Conservation (phyloP, 1,140 invertebrate genomes). For the Formica selysi region DNA sequence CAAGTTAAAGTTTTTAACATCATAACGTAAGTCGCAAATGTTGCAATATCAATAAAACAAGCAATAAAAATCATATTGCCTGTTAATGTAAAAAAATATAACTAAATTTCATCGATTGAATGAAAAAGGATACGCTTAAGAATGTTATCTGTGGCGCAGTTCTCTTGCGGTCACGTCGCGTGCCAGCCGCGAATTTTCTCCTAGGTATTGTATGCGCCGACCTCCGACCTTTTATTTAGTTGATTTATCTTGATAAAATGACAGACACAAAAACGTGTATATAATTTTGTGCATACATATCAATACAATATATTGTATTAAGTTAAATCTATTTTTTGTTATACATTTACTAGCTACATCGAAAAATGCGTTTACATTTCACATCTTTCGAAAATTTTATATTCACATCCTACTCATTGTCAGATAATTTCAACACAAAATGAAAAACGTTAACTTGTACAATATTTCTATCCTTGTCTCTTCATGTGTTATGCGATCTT, state of each 20-base stretch:
- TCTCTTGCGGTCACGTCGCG: slow-evolving; percentile 65
- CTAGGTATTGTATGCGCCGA: slow-evolving; percentile 55
- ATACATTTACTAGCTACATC: slow-evolving; percentile 17
- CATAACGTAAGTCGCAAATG: slow-evolving; percentile 5
- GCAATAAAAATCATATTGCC: slow-evolving; percentile 40
- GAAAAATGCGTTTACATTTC: not conserved
- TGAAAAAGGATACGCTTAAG: slow-evolving; percentile 44
- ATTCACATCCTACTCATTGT: not conserved
- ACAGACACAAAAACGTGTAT: slow-evolving; percentile 26
- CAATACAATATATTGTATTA: not conserved
- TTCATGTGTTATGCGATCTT: slow-evolving; percentile 71
- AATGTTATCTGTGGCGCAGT: slow-evolving; percentile 33
- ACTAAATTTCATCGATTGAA: slow-evolving; percentile 53
- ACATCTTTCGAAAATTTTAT: not conserved
- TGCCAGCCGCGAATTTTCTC: slow-evolving; percentile 69
- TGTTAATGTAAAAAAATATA: slow-evolving; percentile 39
- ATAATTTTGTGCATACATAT: not conserved
- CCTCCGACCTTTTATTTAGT: slow-evolving; percentile 62
- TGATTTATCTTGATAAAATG: slow-evolving; percentile 62
- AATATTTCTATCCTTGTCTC: not conserved
- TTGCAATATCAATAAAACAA: not conserved
- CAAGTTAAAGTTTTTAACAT: not conserved
- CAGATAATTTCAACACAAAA: not conserved
- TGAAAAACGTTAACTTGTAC: not conserved
- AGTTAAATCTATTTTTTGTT: not conserved